phyloP scores from a whole-genome alignment of 2,888 invertebrate genomes.

The Volucella inanis region DNA sequence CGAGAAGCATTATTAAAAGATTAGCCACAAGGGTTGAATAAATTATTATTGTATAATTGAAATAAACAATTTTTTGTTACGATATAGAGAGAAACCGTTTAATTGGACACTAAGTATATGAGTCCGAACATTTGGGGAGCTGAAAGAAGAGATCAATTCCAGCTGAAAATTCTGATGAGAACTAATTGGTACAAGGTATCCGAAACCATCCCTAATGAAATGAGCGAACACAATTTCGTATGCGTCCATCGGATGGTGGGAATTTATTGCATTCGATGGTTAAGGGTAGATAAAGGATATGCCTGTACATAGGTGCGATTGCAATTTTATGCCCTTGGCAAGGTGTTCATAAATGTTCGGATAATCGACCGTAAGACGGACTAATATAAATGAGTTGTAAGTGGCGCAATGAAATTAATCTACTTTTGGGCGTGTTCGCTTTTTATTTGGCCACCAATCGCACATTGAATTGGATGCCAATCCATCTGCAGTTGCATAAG shows the following conservation, averaged over 20 bases:
- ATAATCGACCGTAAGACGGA: slow-evolving; percentile 47
- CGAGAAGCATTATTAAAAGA: slow-evolving; percentile 79
- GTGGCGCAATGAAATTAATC: slow-evolving; percentile 52
- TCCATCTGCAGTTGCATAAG: too few species aligned
- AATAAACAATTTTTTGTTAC: neutral
- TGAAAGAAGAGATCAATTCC: slow-evolving; percentile 10
- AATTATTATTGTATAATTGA: slow-evolving; percentile 56
- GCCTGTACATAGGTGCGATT: slow-evolving; percentile 25
- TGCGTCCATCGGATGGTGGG: slow-evolving; percentile 26
- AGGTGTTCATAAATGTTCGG: slow-evolving; percentile 58
- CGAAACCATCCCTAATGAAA: slow-evolving; percentile 41
- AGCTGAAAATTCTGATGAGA: neutral
- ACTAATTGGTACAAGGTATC: neutral
- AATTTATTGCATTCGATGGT: slow-evolving; percentile 51
- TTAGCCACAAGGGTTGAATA: slow-evolving; percentile 67
- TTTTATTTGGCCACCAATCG: too few species aligned
- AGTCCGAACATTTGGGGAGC: neutral
- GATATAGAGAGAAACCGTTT: neutral
- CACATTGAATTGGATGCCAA: too few species aligned
- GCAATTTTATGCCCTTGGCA: slow-evolving; percentile 47
- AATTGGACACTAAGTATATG: slow-evolving; percentile 24
- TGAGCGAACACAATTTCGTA: slow-evolving; percentile 32
- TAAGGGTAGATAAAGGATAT: slow-evolving; percentile 60
- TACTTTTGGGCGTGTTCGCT: neutral
- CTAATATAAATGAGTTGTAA: slow-evolving; percentile 61